Evolutionary conservation across 2,888 invertebrate genomes (phyloP).

Genomic region (Xanthia togata): DNA sequence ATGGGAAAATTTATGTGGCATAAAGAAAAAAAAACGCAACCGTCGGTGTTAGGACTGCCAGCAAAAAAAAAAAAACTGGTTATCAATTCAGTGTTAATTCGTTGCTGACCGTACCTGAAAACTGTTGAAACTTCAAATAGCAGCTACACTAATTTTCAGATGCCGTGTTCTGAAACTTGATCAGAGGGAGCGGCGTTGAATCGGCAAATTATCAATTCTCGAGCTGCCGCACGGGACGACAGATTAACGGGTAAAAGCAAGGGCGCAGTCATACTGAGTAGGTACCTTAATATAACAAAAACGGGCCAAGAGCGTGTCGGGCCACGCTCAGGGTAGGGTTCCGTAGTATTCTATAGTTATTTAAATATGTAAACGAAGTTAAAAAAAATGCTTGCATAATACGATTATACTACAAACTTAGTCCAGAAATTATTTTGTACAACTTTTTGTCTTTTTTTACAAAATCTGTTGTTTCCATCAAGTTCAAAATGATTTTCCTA

Average conservation of each 20-base stretch:
- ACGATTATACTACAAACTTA: too few relatives aligned
- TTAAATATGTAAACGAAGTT: too few relatives aligned
- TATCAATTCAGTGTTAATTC: not conserved
- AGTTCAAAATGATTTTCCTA: too few relatives aligned
- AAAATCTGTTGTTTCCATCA: too few relatives aligned
- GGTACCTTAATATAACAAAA: not conserved
- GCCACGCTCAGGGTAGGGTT: too few relatives aligned
- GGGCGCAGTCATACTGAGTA: not conserved
- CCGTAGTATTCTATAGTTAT: too few relatives aligned
- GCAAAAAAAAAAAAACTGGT: too few relatives aligned
- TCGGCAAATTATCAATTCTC: not conserved
- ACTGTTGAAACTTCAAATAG: not conserved
- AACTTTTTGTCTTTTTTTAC: too few relatives aligned
- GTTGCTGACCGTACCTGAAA: not conserved
- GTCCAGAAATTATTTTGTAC: too few relatives aligned
- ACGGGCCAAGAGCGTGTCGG: too few relatives aligned
- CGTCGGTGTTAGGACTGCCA: not conserved
- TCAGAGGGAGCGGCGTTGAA: not conserved
- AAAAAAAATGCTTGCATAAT: too few relatives aligned
- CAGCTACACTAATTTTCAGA: not conserved
- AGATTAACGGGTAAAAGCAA: not conserved
- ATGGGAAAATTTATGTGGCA: not conserved
- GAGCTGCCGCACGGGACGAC: not conserved
- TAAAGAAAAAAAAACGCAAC: not conserved
- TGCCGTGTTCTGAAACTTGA: not conserved